Percentiles rank a stretch among this genome's conserved stretches.
Evolutionary conservation across 1,140 invertebrate genomes (phyloP).

Genomic region (Gonioctena quinquepunctata): DNA sequence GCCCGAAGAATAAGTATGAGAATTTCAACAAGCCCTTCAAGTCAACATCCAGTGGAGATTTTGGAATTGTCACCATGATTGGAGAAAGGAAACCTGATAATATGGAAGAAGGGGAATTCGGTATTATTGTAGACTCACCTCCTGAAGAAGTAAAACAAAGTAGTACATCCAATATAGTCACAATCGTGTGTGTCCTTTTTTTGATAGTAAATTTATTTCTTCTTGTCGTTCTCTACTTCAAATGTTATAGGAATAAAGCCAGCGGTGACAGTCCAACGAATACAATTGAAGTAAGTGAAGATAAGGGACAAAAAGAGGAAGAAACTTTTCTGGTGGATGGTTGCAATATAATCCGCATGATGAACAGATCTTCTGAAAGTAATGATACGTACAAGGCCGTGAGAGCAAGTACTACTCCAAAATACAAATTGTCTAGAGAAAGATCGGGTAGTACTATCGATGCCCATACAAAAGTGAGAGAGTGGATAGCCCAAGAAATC

Average conservation of each 20-base stretch:
- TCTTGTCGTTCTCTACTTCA: constrained; percentile 77
- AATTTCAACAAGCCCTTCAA: constrained; percentile 28
- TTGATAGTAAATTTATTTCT: constrained; percentile 80
- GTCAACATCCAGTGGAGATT: neutral
- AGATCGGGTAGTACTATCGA: constrained; percentile 80
- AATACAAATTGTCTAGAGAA: constrained; percentile 69
- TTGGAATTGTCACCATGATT: constrained; percentile 13
- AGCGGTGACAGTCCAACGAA: constrained; percentile 57
- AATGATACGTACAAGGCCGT: constrained; percentile 64
- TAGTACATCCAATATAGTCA: constrained; percentile 32
- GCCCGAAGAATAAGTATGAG: constrained; percentile 7
- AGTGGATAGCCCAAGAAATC: constrained; percentile 81
- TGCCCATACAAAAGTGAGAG: constrained; percentile 80
- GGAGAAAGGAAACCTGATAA: constrained; percentile 16
- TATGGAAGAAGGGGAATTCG: constrained; percentile 7
- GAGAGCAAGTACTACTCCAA: constrained; percentile 64
- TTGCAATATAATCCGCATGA: constrained; percentile 63
- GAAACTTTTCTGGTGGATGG: constrained; percentile 43
- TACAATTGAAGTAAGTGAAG: constrained; percentile 60
- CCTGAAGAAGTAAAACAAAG: constrained; percentile 49
- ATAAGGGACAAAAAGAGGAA: constrained; percentile 11
- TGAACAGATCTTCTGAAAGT: constrained; percentile 58
- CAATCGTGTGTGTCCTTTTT: constrained; percentile 60
- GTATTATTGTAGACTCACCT: constrained; percentile 2
- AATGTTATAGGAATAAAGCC: constrained; percentile 57